phyloP scores from a whole-genome alignment of 37 sponge, comb jelly and placozoan genomes.

The Amphimedon queenslandica region DNA sequence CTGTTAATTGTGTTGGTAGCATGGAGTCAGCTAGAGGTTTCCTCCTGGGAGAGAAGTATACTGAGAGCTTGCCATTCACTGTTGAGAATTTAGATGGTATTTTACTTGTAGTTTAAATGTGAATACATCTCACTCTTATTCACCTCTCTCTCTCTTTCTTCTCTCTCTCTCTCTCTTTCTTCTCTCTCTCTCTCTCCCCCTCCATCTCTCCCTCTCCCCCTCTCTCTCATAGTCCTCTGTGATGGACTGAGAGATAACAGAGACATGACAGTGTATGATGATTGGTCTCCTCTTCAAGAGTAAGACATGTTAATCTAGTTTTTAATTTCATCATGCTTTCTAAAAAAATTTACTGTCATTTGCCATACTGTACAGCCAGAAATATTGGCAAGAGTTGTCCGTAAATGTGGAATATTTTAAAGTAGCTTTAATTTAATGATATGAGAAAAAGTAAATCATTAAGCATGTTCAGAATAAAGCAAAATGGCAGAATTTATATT shows the following conservation, averaged over 20 bases:
- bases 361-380: too few species aligned
- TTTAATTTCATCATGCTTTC: neutral
- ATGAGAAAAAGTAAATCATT: too few species aligned
- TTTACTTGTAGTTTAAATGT: neutral
- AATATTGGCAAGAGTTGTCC: too few species aligned
- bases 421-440: too few species aligned
- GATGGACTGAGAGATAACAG: conserved; percentile 51
- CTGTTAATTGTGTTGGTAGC: conserved; percentile 1
- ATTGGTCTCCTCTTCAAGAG: conserved; percentile 36
- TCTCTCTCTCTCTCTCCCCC: neutral
- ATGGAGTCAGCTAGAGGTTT: conserved; percentile 21
- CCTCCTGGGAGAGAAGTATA: conserved; percentile 31
- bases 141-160: neutral
- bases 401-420: too few species aligned
- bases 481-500: too few species aligned
- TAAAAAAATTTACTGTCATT: neutral
- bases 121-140: neutral
- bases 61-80: conserved; percentile 14
- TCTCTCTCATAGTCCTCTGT: neutral
- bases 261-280: conserved; percentile 61
- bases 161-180: neutral
- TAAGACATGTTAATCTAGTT: neutral
- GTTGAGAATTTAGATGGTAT: neutral
- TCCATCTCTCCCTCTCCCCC: neutral
- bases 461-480: too few species aligned